Conservation (phyloP, 2,797 vertebrate genomes). For the Liparis tanakae region DNA sequence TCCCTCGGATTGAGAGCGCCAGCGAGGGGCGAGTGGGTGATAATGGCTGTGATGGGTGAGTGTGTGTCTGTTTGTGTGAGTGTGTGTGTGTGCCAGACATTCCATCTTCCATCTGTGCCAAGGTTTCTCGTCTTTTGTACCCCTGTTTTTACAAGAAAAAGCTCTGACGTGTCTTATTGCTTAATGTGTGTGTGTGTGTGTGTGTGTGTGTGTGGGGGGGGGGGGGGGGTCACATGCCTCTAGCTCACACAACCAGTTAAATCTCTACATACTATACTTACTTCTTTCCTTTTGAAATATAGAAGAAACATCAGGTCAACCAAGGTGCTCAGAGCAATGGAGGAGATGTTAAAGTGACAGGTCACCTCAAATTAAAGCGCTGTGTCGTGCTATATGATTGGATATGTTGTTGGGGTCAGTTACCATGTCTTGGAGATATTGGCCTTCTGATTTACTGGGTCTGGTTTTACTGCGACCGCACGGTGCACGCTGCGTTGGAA, state of each 20-base stretch:
- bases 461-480: background rate
- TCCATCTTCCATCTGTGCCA: constrained; percentile 59
- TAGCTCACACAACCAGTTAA: constrained; percentile 1
- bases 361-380: background rate
- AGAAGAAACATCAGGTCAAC: background rate
- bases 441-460: background rate
- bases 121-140: constrained; percentile 31
- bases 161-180: constrained; percentile 9
- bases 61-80: background rate
- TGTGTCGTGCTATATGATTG: background rate
- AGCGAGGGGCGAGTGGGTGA: constrained; percentile 50
- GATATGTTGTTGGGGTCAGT: background rate
- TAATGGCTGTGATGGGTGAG: constrained; percentile 23
- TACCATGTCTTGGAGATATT: background rate
- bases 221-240: background rate
- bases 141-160: constrained; percentile 19
- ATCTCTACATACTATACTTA: background rate
- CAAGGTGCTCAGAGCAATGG: background rate
- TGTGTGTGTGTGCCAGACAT: constrained; percentile 26
- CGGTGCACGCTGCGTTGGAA: too few relatives aligned
- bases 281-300: background rate
- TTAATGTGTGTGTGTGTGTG: background rate
- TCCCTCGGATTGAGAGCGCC: constrained; percentile 63
- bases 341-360: background rate
- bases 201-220: rapidly evolving